phyloP scores from a whole-genome alignment of 2,797 vertebrate species.

The Lepus oiostolus region DNA sequence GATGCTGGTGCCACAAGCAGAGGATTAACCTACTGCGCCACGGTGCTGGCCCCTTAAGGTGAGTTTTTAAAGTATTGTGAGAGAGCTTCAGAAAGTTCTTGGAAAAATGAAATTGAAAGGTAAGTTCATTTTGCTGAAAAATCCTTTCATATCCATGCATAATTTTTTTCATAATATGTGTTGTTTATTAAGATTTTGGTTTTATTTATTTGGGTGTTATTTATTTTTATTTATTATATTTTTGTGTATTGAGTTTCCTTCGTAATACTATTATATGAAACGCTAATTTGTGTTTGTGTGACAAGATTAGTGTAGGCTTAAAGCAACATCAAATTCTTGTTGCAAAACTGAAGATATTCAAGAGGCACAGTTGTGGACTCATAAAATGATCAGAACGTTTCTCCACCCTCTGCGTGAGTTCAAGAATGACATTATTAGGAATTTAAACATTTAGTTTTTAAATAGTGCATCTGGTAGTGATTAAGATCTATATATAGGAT shows the following conservation, averaged over 20 bases:
- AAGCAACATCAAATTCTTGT: slow-evolving; percentile 76
- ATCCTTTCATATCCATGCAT: too few relatives aligned
- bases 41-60: neutral
- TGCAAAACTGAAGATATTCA: slow-evolving; percentile 68
- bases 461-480: slow-evolving; percentile 86
- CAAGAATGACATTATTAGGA: slow-evolving; percentile 83
- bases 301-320: neutral
- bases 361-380: slow-evolving; percentile 75
- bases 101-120: too few relatives aligned
- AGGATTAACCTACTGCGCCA: too few relatives aligned
- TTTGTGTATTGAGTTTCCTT: neutral
- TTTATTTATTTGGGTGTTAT: too few relatives aligned
- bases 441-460: slow-evolving; percentile 86
- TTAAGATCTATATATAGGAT: slow-evolving; percentile 80
- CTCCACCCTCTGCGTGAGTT: slow-evolving; percentile 80
- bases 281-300: neutral
- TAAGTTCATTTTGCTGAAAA: too few relatives aligned
- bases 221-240: neutral
- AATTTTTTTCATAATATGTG: too few relatives aligned
- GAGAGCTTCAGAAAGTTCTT: too few relatives aligned
- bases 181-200: too few relatives aligned
- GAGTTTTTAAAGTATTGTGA: neutral
- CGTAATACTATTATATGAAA: neutral
- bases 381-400: slow-evolving; percentile 75
- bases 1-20: too few relatives aligned